Base-by-base conservation (phyloP, 2,888 invertebrate species). In the Caenorhabditis sp. region DNA sequence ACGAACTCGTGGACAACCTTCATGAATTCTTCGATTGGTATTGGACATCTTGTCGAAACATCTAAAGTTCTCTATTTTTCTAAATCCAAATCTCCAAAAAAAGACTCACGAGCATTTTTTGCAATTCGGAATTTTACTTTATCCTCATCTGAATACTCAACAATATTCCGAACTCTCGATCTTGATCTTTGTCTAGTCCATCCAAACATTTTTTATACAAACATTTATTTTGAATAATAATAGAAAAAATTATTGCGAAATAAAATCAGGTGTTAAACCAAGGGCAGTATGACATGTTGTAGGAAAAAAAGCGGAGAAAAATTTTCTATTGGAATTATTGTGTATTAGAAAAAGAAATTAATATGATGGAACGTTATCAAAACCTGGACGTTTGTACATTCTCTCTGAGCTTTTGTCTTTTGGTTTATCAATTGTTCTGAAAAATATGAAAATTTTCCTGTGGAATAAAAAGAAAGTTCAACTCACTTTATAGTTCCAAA, bases 331-430 rank as follows among this genome's bases (percentile, higher is more conserved):
- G 31, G 20, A 53, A 49, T 49, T 31, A 17, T 50, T 43, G n/a
- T n/a, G n/a, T n/a, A n/a, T n/a, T n/a, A n/a, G n/a, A n/a, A n/a
- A n/a, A n/a, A n/a, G n/a, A n/a, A n/a, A n/a, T 68, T 67, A 80
- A 62, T 87, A 87, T 23, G 85, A 80, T 59, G 87, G 86, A n/a
- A 87, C 86, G 63, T 87, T 87, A 68, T 87, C 87, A 73, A 86
- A 83, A 61, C 84, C 85, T 49, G 87, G 87, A 53, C 86, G 70
- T 38, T 80, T 79, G 77, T 80, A 86, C 84, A 87, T 85, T 23
- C 78, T 66, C 59, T 85, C 83, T 36, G 87, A 84, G 25, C 72
- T 78, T 62, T 76, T 70, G 36, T 79, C 80, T 43, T 79, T 73
- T 17, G 86, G 83, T 23, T 69, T 68, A 36, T 85, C 85, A 25